Conservation (phyloP, 2,888 invertebrate species). For the Polylopha cassiicola region DNA sequence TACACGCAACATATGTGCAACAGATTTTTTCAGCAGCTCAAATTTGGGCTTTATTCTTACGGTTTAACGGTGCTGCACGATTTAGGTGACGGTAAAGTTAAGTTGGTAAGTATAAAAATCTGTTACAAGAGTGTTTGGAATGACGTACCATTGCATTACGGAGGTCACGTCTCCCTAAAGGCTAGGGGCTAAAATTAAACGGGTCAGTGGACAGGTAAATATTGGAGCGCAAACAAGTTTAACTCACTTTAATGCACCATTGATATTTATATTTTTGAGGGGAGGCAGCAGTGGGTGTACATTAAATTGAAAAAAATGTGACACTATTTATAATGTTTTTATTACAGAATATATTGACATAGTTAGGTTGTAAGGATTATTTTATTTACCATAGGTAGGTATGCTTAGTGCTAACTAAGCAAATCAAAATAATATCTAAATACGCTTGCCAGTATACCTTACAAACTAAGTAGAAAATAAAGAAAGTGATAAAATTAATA, state of each 20-base stretch:
- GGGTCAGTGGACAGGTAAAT: conserved; percentile 73
- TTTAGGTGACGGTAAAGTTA: conserved; percentile 15
- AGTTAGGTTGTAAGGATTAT: no score
- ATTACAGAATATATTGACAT: no score
- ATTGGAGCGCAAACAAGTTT: conserved; percentile 71
- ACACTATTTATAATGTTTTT: no score
- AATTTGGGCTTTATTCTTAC: conserved; percentile 30
- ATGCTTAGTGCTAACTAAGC: no score
- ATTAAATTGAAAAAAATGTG: conserved; percentile 16
- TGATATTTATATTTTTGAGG: conserved; percentile 56
- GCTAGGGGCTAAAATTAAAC: conserved; percentile 44
- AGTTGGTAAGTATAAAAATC: conserved; percentile 54
- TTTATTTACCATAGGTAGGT: no score
- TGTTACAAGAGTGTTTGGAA: conserved; percentile 61
- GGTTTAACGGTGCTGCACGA: conserved; percentile 20
- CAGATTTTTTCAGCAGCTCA: conserved; percentile 2
- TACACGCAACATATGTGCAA: conserved; percentile 23
- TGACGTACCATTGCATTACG: conserved; percentile 58
- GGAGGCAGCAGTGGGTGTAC: conserved; percentile 32
- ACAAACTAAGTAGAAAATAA: no score
- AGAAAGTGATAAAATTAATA: no score
- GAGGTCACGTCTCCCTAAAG: conserved; percentile 51
- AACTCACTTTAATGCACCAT: conserved; percentile 68
- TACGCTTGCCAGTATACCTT: no score
- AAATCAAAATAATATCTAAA: no score